Base-by-base conservation (phyloP, 2,888 invertebrate genomes). In the Orchesella flavescens region DNA sequence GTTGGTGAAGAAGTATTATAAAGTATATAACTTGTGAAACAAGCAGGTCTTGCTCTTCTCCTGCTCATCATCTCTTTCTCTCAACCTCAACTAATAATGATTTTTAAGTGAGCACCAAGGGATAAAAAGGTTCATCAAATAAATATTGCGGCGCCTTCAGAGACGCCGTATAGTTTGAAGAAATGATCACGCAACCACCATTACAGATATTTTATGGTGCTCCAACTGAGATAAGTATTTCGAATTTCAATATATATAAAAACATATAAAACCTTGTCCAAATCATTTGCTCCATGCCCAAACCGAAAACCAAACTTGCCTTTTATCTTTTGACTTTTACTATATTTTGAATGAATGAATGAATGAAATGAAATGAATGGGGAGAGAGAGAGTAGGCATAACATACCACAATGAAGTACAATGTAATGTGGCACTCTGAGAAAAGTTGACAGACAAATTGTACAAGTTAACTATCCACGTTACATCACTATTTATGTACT, bases 101-200 rank as follows among this genome's bases (percentile, higher is more conserved):
- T 82, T 82, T 71, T 75, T 72, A 82, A 75, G 75, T 82, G 81
- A 82, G 74, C 75, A 75, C 75, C 75, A 75, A 82, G 53, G 81
- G 81, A 82, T 75, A 82, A 84, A 79, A 83, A 83, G 83, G 83
- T 77, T 87, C 85, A 87, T 87, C 84, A 85, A 87, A 87, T 86
- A 87, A 87, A 86, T 87, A 86, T 82, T 80, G 83, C 87, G 87
- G 87, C 87, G 87, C 87, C 87, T 87, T 85, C 83, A 85, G 57
- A 86, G 85, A 86, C 86, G 82, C 83, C 86, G n/a, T n/a, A 80
- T 81, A 71, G 73, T 82, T 76, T 84, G 61, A 84, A 80, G 74
- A 85, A 85, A 77, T 76, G 74, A 80, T 86, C 87, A 87, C 86
- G 87, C 87, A 87, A 87, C 74, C 74, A 34, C 85, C 84, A 87